Conservation (phyloP, 2,797 vertebrate species). For the Danionella dracula region DNA sequence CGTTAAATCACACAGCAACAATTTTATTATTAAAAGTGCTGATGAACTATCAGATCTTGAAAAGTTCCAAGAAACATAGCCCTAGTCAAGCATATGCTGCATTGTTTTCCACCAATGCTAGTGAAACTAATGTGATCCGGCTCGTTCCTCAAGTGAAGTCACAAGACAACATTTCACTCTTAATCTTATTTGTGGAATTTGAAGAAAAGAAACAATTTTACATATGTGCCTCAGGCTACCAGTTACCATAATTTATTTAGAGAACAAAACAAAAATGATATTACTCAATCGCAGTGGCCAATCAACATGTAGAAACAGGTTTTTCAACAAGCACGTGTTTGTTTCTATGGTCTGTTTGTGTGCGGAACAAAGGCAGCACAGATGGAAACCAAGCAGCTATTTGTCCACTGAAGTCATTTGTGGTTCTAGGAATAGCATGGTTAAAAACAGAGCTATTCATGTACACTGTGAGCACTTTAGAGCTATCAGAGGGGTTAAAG, state of each 20-base stretch:
- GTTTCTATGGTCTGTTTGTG: conserved; percentile 3
- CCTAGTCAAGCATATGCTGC: not conserved
- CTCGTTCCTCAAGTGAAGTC: conserved; percentile 27
- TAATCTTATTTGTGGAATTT: conserved; percentile 26
- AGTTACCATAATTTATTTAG: conserved; percentile 5
- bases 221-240: not conserved
- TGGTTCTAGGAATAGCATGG: not conserved
- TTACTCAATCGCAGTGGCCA: not conserved
- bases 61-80: not conserved
- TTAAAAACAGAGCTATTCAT: not conserved
- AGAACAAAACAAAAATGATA: not conserved
- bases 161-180: conserved; percentile 25
- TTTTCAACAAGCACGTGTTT: not conserved
- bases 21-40: too few relatives aligned
- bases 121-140: conserved; percentile 31
- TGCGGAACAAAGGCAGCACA: not conserved
- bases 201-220: not conserved
- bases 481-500: conserved; percentile 2
- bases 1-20: too few relatives aligned
- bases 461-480: not conserved
- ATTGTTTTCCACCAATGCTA: not conserved
- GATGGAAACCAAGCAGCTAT: not conserved
- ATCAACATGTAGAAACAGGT: not conserved
- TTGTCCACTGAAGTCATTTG: conserved; percentile 2
- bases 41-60: not conserved